These are phyloP conservation scores for Hypocryptadius cinnamomeus DNA, from an alignment of 2,113 vertebrate genomes.

Conservation along the genomic window DNA sequence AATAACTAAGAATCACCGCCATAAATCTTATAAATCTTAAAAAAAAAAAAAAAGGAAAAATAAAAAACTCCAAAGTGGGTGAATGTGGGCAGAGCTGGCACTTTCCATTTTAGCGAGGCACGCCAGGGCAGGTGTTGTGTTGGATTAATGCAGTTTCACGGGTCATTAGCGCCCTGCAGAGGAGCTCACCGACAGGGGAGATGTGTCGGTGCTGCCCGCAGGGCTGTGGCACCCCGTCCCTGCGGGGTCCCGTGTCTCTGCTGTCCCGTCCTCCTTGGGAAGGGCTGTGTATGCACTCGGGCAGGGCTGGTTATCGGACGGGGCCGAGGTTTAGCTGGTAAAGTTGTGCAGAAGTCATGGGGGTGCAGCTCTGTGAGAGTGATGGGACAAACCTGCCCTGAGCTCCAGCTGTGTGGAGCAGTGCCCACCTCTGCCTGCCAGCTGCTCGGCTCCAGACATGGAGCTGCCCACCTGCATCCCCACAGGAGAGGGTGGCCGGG, in stretches of 20 bases:
- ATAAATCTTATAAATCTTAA: background rate
- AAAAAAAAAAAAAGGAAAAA: background rate
- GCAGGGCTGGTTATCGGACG: background rate
- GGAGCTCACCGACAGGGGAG: background rate
- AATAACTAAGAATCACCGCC: background rate
- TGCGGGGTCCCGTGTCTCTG: rapidly evolving
- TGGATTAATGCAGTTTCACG: constrained; percentile 15
- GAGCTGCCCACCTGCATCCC: background rate
- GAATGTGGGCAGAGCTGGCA: background rate
- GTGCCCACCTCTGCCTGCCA: background rate
- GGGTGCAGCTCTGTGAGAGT: background rate
- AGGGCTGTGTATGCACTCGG: rapidly evolving
- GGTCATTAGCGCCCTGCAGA: background rate
- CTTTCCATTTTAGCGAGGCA: background rate
- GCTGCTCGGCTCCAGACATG: background rate
- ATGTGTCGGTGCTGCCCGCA: background rate
- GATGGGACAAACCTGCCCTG: background rate
- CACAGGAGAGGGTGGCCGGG: rapidly evolving
- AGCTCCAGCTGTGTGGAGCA: background rate
- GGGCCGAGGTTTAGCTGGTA: background rate
- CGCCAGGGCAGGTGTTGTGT: background rate
- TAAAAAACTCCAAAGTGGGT: background rate
- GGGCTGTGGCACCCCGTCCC: background rate
- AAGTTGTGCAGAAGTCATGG: background rate
- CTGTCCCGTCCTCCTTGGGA: background rate